Conservation (phyloP, 2,888 invertebrate genomes). For the Heteromyza rotundicornis region DNA sequence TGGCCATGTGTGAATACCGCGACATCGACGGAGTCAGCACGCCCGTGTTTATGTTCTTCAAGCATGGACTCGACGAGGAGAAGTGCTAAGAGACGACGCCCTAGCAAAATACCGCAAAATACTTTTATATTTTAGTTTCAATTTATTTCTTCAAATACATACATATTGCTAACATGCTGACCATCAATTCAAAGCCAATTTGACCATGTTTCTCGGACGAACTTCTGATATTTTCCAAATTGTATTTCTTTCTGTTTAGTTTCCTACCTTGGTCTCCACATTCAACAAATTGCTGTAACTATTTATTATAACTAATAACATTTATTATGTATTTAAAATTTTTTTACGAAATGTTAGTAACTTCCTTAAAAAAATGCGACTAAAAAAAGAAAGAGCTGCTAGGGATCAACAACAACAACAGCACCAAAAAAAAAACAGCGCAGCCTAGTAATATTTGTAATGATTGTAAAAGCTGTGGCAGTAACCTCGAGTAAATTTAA, state of each 20-base stretch:
- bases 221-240: background rate
- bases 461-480: background rate
- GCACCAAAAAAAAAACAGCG: conserved; percentile 8
- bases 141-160: too few relatives aligned
- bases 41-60: conserved; percentile 94
- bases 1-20: conserved; percentile 92
- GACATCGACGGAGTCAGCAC: conserved; percentile 82
- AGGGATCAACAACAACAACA: too few relatives aligned
- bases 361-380: background rate
- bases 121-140: too few relatives aligned
- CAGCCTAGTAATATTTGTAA: background rate
- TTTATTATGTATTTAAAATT: conserved; percentile 27
- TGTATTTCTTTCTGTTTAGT: conserved; percentile 15
- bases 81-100: conserved; percentile 73
- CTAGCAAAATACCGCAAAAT: too few relatives aligned
- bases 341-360: conserved; percentile 19
- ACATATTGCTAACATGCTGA: background rate
- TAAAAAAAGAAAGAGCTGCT: background rate
- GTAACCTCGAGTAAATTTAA: conserved; percentile 20
- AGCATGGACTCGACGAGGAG: conserved; percentile 93
- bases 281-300: conserved; percentile 5
- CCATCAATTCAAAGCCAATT: conserved; percentile 26
- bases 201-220: background rate
- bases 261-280: too few relatives aligned
- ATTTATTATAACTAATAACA: conserved; percentile 25